Evolutionary conservation across 2,113 vertebrate species (phyloP), one percentile per base, ranked within the genome.

Genomic region (Scophthalmus maximus): DNA sequence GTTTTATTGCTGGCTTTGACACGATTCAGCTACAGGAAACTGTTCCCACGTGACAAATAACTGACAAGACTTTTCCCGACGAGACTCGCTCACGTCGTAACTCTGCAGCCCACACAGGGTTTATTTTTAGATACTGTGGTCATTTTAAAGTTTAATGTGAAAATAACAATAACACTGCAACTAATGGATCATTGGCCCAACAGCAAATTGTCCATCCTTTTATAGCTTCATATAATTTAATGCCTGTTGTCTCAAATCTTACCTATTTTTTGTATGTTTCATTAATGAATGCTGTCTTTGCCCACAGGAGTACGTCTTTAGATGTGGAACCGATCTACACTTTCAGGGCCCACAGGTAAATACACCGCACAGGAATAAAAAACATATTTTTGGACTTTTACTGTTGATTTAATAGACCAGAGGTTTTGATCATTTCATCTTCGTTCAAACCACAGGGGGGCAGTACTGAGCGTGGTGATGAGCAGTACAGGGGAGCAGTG

Each of bases 321-420:
- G 98, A 99, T 53, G 96, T 99, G 83, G 98, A 99, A 78, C 98
- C 98, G 2, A 98, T 99, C 89, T 99, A 99, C 89, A 99, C 98
- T 0, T 99, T 99, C 93, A 96, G 98, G 82, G 98, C 96, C 68
- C 98, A 99, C 92, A 97, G 92, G 97, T 98, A 93, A 92, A 94
- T 93, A 85, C 3, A 25, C 6, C 3, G 1, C 1, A 34, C 22
- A 2, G 18, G 0, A n/a, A 26, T 53, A 12, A n/a, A n/a, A 55
- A 44, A 3, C 1, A 12, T 1, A 9, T 7, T 22, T 22, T n/a
- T 42, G 1, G 1, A 6, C n/a, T 30, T 25, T 8, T 6, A 5
- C 1, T 18, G 2, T 62, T 63, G 27, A 11, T 63, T 50, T 59
- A 18, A 62, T 17, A 3, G 2, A 26, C 18, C 3, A 51, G 1